phyloP scores from a whole-genome alignment of 2,113 vertebrate species.

The Murina feae region DNA sequence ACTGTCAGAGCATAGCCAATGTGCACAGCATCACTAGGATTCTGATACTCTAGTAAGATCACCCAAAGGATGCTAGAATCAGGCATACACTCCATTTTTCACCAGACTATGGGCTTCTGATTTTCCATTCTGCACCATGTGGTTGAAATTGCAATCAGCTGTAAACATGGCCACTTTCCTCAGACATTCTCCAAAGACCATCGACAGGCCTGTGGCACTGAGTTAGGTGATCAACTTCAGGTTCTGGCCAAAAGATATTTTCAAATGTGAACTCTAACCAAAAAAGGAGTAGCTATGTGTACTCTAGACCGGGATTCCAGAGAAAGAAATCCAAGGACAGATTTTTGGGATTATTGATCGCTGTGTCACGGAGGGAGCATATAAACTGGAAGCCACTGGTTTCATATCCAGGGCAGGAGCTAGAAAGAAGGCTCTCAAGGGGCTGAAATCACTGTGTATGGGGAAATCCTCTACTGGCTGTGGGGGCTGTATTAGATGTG shows the following conservation, averaged over 20 bases:
- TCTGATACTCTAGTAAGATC: constrained; percentile 99
- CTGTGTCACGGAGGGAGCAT: constrained; percentile 92
- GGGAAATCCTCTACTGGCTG: constrained; percentile 29
- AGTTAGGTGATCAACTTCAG: constrained; percentile 95
- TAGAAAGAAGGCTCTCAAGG: constrained; percentile 43
- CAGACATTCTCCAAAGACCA: constrained; percentile 94
- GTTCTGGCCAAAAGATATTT: constrained; percentile 90
- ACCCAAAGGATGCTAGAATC: constrained; percentile 95
- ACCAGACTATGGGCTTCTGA: constrained; percentile 93
- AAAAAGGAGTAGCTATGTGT: constrained; percentile 93
- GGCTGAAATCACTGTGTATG: constrained; percentile 45
- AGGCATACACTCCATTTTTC: constrained; percentile 91
- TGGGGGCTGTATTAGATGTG: constrained; percentile 32
- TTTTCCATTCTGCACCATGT: constrained; percentile 98
- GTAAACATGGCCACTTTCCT: constrained; percentile 97
- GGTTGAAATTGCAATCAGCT: constrained; percentile 97
- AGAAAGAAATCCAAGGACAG: constrained; percentile 96
- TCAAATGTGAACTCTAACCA: constrained; percentile 97
- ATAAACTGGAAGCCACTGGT: constrained; percentile 83
- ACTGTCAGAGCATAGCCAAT: constrained; percentile 88
- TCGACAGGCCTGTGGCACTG: constrained; percentile 88
- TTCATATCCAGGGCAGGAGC: constrained; percentile 58
- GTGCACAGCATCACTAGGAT: constrained; percentile 84
- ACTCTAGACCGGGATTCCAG: constrained; percentile 96
- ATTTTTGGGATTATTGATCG: constrained; percentile 94